These are phyloP conservation scores for Hippolais icterina DNA, from an alignment of 2,113 vertebrate species.

Conservation along the genomic window DNA sequence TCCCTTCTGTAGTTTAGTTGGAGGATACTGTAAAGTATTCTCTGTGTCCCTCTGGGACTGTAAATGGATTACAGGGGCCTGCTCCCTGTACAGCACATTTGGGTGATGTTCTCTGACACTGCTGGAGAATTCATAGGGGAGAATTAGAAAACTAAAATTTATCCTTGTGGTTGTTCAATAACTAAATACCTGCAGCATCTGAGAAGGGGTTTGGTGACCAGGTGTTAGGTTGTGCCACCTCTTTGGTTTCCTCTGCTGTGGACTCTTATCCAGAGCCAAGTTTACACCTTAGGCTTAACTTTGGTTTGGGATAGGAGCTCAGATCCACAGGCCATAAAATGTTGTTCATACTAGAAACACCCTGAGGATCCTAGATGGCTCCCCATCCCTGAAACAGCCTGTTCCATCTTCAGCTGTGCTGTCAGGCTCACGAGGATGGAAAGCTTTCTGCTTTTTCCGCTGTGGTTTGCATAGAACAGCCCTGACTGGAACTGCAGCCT, in stretches of 20 bases:
- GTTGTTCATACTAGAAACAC: not conserved
- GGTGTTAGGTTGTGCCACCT: not conserved
- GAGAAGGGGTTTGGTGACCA: not conserved
- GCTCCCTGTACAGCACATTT: not conserved
- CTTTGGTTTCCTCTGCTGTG: not conserved
- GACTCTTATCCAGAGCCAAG: accelerated
- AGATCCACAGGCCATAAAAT: not conserved
- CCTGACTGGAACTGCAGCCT: not conserved
- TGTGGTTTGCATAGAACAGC: not conserved
- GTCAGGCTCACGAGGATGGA: not conserved
- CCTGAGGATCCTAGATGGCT: not conserved
- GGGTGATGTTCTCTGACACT: not conserved
- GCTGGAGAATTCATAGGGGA: not conserved
- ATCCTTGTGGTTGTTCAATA: not conserved
- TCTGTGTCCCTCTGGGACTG: not conserved
- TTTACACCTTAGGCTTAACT: not conserved
- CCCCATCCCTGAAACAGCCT: not conserved
- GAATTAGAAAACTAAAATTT: not conserved
- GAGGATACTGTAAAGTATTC: accelerated
- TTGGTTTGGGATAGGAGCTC: not conserved
- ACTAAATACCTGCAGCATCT: not conserved
- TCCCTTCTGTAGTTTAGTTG: too few species aligned
- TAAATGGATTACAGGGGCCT: not conserved
- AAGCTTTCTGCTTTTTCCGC: accelerated
- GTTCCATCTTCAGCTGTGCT: not conserved